These are phyloP conservation scores for Zeugodacus cucurbitae DNA, from an alignment of 1,140 invertebrate species.

Conservation along the genomic window DNA sequence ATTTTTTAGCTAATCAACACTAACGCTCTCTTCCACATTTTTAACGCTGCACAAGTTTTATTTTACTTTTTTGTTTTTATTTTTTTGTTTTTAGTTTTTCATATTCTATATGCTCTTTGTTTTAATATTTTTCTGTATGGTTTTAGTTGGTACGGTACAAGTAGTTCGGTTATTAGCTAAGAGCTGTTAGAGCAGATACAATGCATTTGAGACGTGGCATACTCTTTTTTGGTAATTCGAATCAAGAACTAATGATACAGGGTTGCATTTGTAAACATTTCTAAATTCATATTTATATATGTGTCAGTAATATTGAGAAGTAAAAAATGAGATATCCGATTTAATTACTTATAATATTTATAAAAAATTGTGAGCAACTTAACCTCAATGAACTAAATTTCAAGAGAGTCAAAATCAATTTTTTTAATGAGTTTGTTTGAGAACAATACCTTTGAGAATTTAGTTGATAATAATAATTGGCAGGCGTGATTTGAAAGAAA, in stretches of 20 bases:
- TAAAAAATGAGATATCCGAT: too few relatives aligned
- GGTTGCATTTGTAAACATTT: neutral
- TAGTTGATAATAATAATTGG: too few relatives aligned
- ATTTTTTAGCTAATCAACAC: conserved; percentile 47
- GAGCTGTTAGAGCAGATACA: neutral
- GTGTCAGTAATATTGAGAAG: neutral
- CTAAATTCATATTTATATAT: neutral
- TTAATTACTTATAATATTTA: too few relatives aligned
- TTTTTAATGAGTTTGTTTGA: too few relatives aligned
- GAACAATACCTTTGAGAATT: too few relatives aligned
- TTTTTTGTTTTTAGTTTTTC: conserved; percentile 20
- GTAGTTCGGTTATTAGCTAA: neutral
- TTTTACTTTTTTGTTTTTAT: conserved; percentile 11
- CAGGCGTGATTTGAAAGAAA: too few relatives aligned
- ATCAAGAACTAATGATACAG: neutral
- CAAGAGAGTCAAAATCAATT: too few relatives aligned
- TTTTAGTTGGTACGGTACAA: conserved; percentile 39
- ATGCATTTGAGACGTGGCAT: neutral
- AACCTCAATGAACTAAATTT: too few relatives aligned
- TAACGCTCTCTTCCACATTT: conserved; percentile 26
- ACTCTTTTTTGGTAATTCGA: neutral
- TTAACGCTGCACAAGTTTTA: conserved; percentile 31
- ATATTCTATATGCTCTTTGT: neutral
- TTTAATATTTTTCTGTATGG: conserved; percentile 9
- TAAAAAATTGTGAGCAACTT: too few relatives aligned